phyloP scores from a whole-genome alignment of 2,888 invertebrate genomes.

The Chorisops tibialis region DNA sequence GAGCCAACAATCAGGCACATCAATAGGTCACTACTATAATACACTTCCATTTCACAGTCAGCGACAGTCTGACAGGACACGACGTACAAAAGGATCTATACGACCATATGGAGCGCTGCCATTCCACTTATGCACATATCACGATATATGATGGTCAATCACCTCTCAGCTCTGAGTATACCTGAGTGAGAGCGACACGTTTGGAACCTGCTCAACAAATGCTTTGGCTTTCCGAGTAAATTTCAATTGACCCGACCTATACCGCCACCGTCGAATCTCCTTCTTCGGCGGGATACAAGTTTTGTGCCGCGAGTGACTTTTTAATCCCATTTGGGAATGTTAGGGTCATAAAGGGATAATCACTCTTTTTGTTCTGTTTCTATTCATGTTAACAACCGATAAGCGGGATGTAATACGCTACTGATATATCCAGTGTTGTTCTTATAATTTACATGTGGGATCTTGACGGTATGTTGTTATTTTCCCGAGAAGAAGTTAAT shows the following conservation, averaged over 20 bases:
- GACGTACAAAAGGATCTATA: background rate
- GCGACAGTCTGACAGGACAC: background rate
- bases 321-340: slow-evolving; percentile 24
- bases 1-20: slow-evolving; percentile 14
- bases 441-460: background rate
- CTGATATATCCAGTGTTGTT: slow-evolving; percentile 1
- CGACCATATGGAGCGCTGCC: background rate
- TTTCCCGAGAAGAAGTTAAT: background rate
- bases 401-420: slow-evolving; percentile 13
- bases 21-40: background rate
- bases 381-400: slow-evolving; percentile 24
- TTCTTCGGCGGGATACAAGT: slow-evolving; percentile 14
- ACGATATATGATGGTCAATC: background rate
- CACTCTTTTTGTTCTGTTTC: slow-evolving; percentile 12
- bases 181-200: background rate
- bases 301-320: slow-evolving; percentile 24
- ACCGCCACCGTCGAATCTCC: background rate
- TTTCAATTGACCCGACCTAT: slow-evolving; percentile 17
- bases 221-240: slow-evolving; percentile 3
- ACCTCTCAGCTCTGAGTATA: background rate
- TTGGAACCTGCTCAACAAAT: slow-evolving; percentile 16
- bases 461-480: background rate
- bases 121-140: slow-evolving; percentile 1
- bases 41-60: background rate
- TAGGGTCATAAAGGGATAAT: slow-evolving; percentile 25